phyloP scores from a whole-genome alignment of 2,797 vertebrate genomes.

The Alca torda region DNA sequence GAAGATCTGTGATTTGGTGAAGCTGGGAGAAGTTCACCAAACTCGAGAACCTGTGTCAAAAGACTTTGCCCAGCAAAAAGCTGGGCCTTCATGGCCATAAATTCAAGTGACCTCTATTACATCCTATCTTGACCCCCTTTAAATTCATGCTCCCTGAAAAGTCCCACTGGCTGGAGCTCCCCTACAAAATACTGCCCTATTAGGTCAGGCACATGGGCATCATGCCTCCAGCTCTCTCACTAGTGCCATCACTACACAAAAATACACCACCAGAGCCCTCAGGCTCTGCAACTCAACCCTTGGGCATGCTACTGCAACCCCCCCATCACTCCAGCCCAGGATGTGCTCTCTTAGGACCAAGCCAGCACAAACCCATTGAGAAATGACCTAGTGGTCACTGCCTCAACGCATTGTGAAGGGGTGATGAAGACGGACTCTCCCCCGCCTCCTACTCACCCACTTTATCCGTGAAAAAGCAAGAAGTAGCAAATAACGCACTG shows the following conservation, averaged over 20 bases:
- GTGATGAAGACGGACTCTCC: not conserved
- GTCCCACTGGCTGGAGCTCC: not conserved
- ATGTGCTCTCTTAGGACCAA: not conserved
- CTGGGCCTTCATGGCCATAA: not conserved
- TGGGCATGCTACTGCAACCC: accelerated
- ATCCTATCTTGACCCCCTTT: not conserved
- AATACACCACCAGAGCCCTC: not conserved
- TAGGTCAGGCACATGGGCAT: not conserved
- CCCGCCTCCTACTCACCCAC: not conserved
- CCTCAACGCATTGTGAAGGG: not conserved
- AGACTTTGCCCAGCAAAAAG: conserved; percentile 12
- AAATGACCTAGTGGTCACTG: not conserved
- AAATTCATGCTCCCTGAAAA: not conserved
- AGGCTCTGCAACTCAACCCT: not conserved
- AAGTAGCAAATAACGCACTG: not conserved
- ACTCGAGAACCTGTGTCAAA: not conserved
- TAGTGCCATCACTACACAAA: not conserved
- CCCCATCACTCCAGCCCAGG: not conserved
- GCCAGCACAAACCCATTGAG: not conserved
- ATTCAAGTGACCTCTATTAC: not conserved
- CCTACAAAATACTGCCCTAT: not conserved
- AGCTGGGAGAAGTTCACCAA: not conserved
- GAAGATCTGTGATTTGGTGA: not conserved
- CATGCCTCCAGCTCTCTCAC: not conserved
- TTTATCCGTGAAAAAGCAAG: not conserved